phyloP scores from a whole-genome alignment of 2,113 vertebrate species.

The Eptesicus fuscus region DNA sequence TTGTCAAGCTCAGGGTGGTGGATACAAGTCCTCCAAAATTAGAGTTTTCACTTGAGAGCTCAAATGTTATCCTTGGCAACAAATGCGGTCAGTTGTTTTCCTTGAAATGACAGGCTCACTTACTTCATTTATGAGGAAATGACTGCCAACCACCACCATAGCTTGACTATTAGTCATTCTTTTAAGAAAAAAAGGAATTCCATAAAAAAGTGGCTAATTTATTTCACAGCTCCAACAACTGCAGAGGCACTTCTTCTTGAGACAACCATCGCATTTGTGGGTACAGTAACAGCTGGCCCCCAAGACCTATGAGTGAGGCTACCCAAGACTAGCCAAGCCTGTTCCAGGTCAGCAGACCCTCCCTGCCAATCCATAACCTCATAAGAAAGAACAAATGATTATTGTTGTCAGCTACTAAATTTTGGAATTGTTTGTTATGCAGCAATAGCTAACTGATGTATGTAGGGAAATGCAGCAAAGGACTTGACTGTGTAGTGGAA shows the following conservation, averaged over 20 bases:
- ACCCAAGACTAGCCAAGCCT: not conserved
- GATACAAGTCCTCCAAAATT: conserved; percentile 37
- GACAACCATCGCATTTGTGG: not conserved
- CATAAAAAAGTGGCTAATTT: conserved; percentile 28
- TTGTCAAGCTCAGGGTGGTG: not conserved
- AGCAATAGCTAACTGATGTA: not conserved
- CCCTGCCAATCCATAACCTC: not conserved
- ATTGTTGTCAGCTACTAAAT: not conserved
- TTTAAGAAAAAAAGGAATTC: conserved; percentile 37
- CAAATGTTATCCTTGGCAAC: conserved; percentile 54
- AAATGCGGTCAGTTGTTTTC: conserved; percentile 43
- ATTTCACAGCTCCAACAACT: conserved; percentile 19
- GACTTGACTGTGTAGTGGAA: not conserved
- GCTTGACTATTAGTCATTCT: conserved; percentile 43
- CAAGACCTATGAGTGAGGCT: not conserved
- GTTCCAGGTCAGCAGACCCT: not conserved
- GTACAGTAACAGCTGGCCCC: not conserved
- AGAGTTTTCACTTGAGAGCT: conserved; percentile 54
- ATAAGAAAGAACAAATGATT: not conserved
- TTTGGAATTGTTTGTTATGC: not conserved
- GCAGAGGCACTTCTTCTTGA: not conserved
- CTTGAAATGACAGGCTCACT: conserved; percentile 45
- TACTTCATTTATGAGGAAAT: conserved; percentile 29
- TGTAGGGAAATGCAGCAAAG: not conserved
- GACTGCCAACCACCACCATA: conserved; percentile 16